Conservation (phyloP, 37 sponge, comb jelly and placozoan species). For the Halichondria panicea region DNA sequence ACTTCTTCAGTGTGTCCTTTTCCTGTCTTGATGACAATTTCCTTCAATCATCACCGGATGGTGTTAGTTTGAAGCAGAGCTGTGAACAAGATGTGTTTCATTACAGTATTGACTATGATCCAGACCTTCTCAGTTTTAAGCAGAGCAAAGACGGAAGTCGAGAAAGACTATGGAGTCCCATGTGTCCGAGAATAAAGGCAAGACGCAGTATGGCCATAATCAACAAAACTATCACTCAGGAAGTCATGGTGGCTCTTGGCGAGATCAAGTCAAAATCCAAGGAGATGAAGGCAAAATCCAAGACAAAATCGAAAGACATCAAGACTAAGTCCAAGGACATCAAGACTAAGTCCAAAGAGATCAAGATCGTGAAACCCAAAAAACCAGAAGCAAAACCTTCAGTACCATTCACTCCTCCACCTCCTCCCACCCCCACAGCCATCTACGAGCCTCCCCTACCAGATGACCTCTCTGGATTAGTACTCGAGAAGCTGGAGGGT, state of each 20-base stretch:
- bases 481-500: background rate
- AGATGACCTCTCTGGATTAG: background rate
- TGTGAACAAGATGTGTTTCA: background rate
- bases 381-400: too few relatives aligned
- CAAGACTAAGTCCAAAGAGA: too few relatives aligned
- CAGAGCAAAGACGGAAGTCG: background rate
- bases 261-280: too few relatives aligned
- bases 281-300: too few relatives aligned
- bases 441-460: background rate
- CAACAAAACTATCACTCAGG: background rate
- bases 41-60: background rate
- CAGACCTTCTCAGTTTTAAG: background rate
- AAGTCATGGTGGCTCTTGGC: too few relatives aligned
- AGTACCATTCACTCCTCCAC: background rate
- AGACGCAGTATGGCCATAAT: background rate
- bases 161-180: slow-evolving; percentile 2
- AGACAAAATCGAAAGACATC: too few relatives aligned
- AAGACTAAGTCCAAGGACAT: too few relatives aligned
- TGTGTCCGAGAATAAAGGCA: slow-evolving; percentile 8
- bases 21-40: background rate
- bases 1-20: background rate
- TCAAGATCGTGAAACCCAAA: too few relatives aligned
- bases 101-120: background rate
- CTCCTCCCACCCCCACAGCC: background rate
- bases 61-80: background rate